Conservation (phyloP, 2,797 vertebrate species). For the Cercopithecus hamlyni region DNA sequence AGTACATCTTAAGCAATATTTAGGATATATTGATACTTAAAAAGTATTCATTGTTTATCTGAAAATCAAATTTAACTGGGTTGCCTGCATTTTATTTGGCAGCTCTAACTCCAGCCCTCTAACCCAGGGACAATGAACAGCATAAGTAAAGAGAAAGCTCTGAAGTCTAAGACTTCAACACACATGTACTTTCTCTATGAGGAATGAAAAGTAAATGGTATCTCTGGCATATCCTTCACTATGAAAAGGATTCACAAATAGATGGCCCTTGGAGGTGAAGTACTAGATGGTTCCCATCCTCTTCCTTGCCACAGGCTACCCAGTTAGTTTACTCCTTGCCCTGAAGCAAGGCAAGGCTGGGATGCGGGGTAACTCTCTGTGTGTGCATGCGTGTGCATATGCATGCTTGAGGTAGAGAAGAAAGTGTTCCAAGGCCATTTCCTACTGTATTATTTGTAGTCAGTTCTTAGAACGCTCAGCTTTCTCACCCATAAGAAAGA, state of each 20-base stretch:
- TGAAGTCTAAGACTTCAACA: neutral
- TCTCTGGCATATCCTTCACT: neutral
- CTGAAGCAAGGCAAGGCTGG: neutral
- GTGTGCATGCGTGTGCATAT: too few relatives aligned
- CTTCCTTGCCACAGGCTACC: neutral
- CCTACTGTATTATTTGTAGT: neutral
- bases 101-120: neutral
- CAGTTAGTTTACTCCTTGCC: neutral
- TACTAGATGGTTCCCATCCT: neutral
- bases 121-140: neutral
- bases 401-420: neutral
- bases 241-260: neutral
- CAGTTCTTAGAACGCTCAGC: neutral
- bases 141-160: neutral
- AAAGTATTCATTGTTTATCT: neutral
- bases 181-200: neutral
- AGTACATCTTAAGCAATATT: neutral
- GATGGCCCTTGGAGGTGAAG: neutral
- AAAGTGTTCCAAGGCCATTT: neutral
- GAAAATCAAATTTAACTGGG: neutral
- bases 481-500: constrained; percentile 13
- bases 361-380: too few relatives aligned
- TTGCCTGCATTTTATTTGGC: neutral
- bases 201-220: neutral
- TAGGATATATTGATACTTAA: neutral